Base-by-base conservation (phyloP, 1,140 invertebrate species). In the Babylonia areolata region DNA sequence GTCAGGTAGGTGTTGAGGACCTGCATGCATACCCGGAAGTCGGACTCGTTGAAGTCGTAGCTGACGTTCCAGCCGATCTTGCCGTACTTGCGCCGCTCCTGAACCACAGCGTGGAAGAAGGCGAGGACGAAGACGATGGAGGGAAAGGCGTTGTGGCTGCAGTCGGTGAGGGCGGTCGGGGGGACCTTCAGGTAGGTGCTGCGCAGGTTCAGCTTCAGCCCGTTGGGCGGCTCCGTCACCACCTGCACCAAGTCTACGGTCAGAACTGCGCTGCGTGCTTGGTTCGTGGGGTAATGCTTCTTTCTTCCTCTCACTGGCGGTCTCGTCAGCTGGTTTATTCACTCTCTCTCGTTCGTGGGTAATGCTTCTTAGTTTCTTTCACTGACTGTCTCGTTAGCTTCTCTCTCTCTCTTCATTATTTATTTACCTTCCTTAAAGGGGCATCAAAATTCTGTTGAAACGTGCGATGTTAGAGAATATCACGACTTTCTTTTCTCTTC, bases 41-140 rank as follows among this genome's bases (percentile, higher is more conserved):
- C 97, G 0, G 97, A 97, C 81, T 95, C 95, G 81, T 87, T 88
- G 58, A 88, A 88, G 84, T 86, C 87, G 81, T 88, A 88, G 80
- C 73, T 42, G 86, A 98, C 97, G 91, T 98, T 98, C 97, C 97
- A 98, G 1, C 97, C 97, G 83, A 98, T 95, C 73, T 97, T 95
- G 46, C 87, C 87, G 79, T 88, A 88, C 71, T 88, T 88, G 39
- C 87, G 33, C 11, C 87, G 81, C 93, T 98, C 97, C 96, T 97
- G 89, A 23, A 98, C 96, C 5, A 98, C 97, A 15, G 97, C 97
- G 92, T 98, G 97, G 94, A 98, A 98, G 94, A 98, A 98, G 0
- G 97, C 97, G 11, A 98, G 93, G 0, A 97, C 97, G 91, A 97
- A 98, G 75, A 97, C 95, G 1, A 98, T 93, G 69, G 97, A 95